Evolutionary conservation across 2,888 invertebrate genomes (phyloP), one percentile per base, ranked within the genome.

Genomic region (Petrophora chlorosata): DNA sequence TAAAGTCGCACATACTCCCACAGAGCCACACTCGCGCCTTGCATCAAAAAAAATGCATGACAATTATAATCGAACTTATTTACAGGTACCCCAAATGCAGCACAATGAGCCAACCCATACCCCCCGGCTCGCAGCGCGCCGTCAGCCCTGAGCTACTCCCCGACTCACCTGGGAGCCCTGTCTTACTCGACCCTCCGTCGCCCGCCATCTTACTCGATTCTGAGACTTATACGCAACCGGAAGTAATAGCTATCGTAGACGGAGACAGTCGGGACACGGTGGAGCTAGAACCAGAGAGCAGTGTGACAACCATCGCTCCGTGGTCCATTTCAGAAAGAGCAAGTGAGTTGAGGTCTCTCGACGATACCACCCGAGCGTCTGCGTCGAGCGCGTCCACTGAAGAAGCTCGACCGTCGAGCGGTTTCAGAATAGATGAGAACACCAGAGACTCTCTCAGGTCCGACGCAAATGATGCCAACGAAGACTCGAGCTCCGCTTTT

Each of bases 81-180:
- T n/a, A n/a, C n/a, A n/a, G n/a, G n/a, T n/a, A n/a, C n/a, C n/a
- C 14, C 26, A 12, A 26, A 28, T 28, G 34, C 29, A n/a, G 1
- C 12, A 40, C 1, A 0, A 46, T 40, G 40, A 46, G 34, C 23
- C 29, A 28, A 2, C 46, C 28, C 1, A 2, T 16, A 2, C 16
- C 26, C 16, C 3, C 26, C 8, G 16, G 26, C 7, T 38, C 36
- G 5, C 26, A 12, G 5, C 10, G 5, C n/a, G 1, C 36, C 3
- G 0, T 16, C 28, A 40, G 40, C 23, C 46, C 46, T 0, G 40
- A 34, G 13, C 17, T 46, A 2, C 29, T 40, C 2, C n/a, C 29
- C 3, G 28, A 28, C 9, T 46, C 46, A 5, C 40, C 40, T 0
- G 30, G 15, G 3, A 16, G 23, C 17, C 26, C 36, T 0, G 5